Evolutionary conservation across 2,888 invertebrate genomes (phyloP).

Genomic region (Sipha maydis): DNA sequence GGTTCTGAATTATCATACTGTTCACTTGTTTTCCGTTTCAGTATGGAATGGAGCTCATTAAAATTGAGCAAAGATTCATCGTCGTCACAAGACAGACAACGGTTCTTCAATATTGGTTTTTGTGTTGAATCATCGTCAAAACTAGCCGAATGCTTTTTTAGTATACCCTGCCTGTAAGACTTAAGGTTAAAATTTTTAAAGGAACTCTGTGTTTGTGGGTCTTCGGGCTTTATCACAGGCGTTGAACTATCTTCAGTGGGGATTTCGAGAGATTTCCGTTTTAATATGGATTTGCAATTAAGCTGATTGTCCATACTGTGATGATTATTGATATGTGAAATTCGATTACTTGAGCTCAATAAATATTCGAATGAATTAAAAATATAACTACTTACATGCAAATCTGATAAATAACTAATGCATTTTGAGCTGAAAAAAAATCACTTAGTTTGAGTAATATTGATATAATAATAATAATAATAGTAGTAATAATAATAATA

Average conservation of each 20-base stretch:
- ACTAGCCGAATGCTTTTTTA: constrained; percentile 81
- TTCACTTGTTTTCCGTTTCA: constrained; percentile 76
- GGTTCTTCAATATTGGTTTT: constrained; percentile 76
- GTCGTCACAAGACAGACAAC: constrained; percentile 66
- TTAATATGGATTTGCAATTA: constrained; percentile 63
- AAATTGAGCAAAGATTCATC: constrained; percentile 71
- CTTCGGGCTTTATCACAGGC: background rate
- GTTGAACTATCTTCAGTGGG: background rate
- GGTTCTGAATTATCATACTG: constrained; percentile 64
- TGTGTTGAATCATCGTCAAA: constrained; percentile 80
- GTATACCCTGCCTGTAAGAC: constrained; percentile 76
- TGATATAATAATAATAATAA: background rate
- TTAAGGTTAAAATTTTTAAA: constrained; percentile 17
- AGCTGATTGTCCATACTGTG: constrained; percentile 38
- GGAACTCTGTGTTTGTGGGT: constrained; percentile 33
- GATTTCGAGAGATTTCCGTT: constrained; percentile 60
- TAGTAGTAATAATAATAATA: background rate
- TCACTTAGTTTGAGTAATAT: background rate
- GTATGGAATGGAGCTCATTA: constrained; percentile 70
- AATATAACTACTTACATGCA: constrained; percentile 39
- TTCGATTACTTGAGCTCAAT: background rate
- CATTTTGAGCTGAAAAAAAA: constrained; percentile 56
- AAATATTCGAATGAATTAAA: constrained; percentile 26
- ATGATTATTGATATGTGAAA: constrained; percentile 11
- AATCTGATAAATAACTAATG: constrained; percentile 28